These are phyloP conservation scores for Zingel zingel DNA, from an alignment of 2,113 vertebrate genomes.

Conservation along the genomic window DNA sequence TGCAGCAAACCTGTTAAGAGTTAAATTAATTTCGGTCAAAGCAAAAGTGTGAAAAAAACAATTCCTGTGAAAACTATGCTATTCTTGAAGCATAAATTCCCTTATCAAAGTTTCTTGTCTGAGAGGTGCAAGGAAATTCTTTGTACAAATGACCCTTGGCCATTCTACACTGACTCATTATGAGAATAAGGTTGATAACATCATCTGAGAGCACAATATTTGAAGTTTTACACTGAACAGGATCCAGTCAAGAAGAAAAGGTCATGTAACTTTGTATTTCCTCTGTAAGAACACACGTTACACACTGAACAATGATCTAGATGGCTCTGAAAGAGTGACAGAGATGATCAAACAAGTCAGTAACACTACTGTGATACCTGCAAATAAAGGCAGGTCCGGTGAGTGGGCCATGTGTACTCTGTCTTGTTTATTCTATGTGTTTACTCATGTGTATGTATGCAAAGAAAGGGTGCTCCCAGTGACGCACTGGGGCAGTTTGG, in stretches of 20 bases:
- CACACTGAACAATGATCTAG: neutral
- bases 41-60: neutral
- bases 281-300: neutral
- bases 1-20: neutral
- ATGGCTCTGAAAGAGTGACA: slow-evolving; percentile 26
- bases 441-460: slow-evolving; percentile 50
- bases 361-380: slow-evolving; percentile 26
- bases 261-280: slow-evolving; percentile 25
- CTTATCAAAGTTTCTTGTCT: neutral
- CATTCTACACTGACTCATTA: slow-evolving; percentile 19
- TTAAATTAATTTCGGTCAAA: slow-evolving; percentile 2
- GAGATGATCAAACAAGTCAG: slow-evolving; percentile 41
- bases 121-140: slow-evolving; percentile 8
- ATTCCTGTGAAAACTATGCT: neutral
- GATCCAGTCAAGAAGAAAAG: slow-evolving; percentile 20
- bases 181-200: slow-evolving; percentile 6
- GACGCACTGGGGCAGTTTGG: slow-evolving; percentile 74
- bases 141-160: slow-evolving; percentile 6
- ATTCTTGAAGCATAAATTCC: neutral
- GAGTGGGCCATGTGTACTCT: slow-evolving; percentile 24
- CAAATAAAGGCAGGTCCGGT: slow-evolving; percentile 59
- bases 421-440: slow-evolving; percentile 33
- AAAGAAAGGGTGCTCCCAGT: slow-evolving; percentile 73
- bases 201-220: slow-evolving; percentile 5
- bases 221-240: slow-evolving; percentile 30